Evolutionary conservation across 2,888 invertebrate genomes (phyloP).

Genomic region (Cordilura impudica): DNA sequence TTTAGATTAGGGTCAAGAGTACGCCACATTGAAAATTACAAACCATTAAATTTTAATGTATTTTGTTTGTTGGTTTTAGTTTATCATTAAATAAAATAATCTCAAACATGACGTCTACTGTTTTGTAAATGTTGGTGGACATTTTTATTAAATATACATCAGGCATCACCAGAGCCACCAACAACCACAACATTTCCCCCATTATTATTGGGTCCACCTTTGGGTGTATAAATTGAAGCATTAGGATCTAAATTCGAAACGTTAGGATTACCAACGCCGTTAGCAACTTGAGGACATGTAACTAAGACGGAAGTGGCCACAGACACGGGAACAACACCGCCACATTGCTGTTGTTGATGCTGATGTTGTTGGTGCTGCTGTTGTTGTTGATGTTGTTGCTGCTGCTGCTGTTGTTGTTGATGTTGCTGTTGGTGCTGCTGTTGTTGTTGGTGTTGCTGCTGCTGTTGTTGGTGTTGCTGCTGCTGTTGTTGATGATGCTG

Average conservation of each 20-base stretch:
- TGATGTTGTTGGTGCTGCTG: slow-evolving; percentile 64
- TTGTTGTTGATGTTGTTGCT: slow-evolving; percentile 64
- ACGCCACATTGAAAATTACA: slow-evolving; percentile 47
- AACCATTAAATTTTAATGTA: slow-evolving; percentile 1
- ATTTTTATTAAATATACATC: slow-evolving; percentile 53
- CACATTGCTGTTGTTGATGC: slow-evolving; percentile 64
- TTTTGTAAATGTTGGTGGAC: slow-evolving; percentile 49
- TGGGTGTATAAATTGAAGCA: slow-evolving; percentile 94
- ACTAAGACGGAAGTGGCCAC: slow-evolving; percentile 70
- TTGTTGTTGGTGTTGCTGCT: slow-evolving; percentile 50
- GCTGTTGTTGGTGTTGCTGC: slow-evolving; percentile 64
- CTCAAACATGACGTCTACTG: slow-evolving; percentile 75
- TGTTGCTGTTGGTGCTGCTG: slow-evolving; percentile 66
- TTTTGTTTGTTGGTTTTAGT: slow-evolving; percentile 18
- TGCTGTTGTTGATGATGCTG: slow-evolving; percentile 68
- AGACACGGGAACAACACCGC: slow-evolving; percentile 70
- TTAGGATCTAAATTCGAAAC: slow-evolving; percentile 88
- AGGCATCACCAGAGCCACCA: slow-evolving; percentile 66
- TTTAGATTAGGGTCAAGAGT: slow-evolving; percentile 41
- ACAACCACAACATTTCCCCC: slow-evolving; percentile 66
- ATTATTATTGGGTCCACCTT: slow-evolving; percentile 79
- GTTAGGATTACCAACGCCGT: slow-evolving; percentile 64
- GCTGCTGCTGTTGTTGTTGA: slow-evolving; percentile 65
- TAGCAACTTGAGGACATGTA: slow-evolving; percentile 61
- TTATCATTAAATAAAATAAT: slow-evolving; percentile 66